Evolutionary conservation across 2,888 invertebrate genomes (phyloP), one percentile per base, ranked within the genome.

Genomic region (Phorcus lineatus): DNA sequence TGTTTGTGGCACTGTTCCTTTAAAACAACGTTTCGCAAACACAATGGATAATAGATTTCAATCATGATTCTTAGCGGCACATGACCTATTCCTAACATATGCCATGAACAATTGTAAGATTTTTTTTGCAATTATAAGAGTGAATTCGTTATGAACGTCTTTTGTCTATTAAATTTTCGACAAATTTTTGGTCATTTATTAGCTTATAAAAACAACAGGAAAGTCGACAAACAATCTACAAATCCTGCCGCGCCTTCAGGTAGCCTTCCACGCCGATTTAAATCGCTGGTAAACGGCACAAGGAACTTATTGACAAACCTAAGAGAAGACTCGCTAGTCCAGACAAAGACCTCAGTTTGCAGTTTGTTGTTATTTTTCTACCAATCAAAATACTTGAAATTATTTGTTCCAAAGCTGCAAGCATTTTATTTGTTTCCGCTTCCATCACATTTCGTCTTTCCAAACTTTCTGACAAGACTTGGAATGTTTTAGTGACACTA

Each of bases 351-450:
- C 28, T 70, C 70, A 70, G 70, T 70, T 70, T 70, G 40, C 70
- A 70, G 70, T 70, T 70, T 70, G 70, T 70, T 70, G 70, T 70
- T 70, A 70, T 70, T 70, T 70, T 70, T 70, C 70, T 70, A 70
- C 70, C 70, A 70, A 70, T 70, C 70, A 70, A 70, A 70, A 70
- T 70, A 70, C 70, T 70, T 70, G 16, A 40, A 36, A 70, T 31
- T 70, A 70, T 70, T 70, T 70, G 36, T 24, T 70, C 70, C 70
- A n/a, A 36, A 70, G 36, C 40, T 70, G 36, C 70, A 70, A 70
- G 40, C 70, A 36, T 70, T 70, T 31, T 70, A 70, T 70, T 70
- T 70, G 40, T 70, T 70, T 70, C 70, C 70, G 70, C 40, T 70
- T 70, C 40, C 70, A 70, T 70, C 70, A 36, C 40, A 31, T 70